phyloP scores from a whole-genome alignment of 2,888 invertebrate species.

The Tyria jacobaeae region DNA sequence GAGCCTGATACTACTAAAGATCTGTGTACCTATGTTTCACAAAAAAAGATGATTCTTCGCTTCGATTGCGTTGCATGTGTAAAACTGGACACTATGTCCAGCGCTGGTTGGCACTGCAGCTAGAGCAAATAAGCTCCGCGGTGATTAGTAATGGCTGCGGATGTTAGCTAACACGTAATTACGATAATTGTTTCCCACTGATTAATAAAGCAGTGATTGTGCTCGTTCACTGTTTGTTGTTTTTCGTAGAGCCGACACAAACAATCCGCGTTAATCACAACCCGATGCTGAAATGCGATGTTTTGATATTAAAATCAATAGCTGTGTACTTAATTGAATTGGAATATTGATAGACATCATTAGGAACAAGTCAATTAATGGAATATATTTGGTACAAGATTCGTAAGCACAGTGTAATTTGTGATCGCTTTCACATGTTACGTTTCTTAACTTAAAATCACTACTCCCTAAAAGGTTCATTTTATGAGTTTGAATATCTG shows the following conservation, averaged over 20 bases:
- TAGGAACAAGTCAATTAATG: conserved; percentile 20
- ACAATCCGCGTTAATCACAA: conserved; percentile 44
- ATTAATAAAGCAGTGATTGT: conserved; percentile 46
- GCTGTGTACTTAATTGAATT: conserved; percentile 24
- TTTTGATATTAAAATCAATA: conserved; percentile 37
- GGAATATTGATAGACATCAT: conserved; percentile 27
- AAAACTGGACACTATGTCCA: background rate
- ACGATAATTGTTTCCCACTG: conserved; percentile 42
- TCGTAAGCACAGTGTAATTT: background rate
- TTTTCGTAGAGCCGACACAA: conserved; percentile 40
- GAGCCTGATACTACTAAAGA: too few relatives aligned
- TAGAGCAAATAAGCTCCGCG: conserved; percentile 21
- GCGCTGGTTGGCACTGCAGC: conserved; percentile 13
- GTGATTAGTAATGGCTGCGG: conserved; percentile 29
- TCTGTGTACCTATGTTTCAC: too few relatives aligned
- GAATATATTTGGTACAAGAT: conserved; percentile 10
- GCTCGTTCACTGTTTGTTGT: conserved; percentile 43
- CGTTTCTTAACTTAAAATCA: background rate
- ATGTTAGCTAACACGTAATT: conserved; percentile 33
- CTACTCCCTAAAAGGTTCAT: background rate
- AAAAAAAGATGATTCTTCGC: too few relatives aligned
- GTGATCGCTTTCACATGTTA: background rate
- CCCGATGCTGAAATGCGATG: conserved; percentile 22
- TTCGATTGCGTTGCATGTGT: too few relatives aligned
- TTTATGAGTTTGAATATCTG: background rate